Evolutionary conservation across 2,888 invertebrate genomes (phyloP).

Genomic region (Dryobota labecula): DNA sequence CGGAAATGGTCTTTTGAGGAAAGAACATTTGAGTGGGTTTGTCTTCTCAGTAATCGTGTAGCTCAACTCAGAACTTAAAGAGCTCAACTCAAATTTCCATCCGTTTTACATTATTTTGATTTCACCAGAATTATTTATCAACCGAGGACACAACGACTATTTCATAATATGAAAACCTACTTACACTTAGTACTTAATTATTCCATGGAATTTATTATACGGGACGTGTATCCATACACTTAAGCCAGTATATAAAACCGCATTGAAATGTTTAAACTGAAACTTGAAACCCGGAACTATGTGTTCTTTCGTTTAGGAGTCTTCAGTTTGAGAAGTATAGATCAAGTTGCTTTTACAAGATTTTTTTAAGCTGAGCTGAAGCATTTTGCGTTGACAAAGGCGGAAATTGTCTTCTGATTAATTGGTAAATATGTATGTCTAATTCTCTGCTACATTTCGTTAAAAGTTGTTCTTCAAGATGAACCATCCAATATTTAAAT

Average conservation of each 20-base stretch:
- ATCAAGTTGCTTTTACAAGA: conserved; percentile 31
- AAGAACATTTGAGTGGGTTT: too few species aligned
- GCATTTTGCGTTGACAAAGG: neutral
- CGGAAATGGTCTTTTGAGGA: too few species aligned
- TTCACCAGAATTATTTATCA: neutral
- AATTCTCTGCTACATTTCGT: neutral
- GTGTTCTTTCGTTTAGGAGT: conserved; percentile 52
- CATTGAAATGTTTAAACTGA: conserved; percentile 61
- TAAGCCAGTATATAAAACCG: conserved; percentile 56
- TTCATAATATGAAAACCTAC: conserved; percentile 1
- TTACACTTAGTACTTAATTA: conserved; percentile 25
- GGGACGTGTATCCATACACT: conserved; percentile 28
- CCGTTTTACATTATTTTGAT: neutral
- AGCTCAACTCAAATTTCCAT: too few species aligned
- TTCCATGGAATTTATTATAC: conserved; percentile 39
- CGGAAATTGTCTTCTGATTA: neutral
- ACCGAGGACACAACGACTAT: neutral
- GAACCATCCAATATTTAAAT: neutral
- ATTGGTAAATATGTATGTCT: too few species aligned
- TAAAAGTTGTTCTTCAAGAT: neutral
- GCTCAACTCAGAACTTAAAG: too few species aligned
- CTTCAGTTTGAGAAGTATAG: conserved; percentile 44
- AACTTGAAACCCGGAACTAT: conserved; percentile 49
- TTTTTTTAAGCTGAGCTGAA: conserved; percentile 18
- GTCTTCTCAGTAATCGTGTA: too few species aligned